phyloP scores from a whole-genome alignment of 1,140 invertebrate genomes.

The Trichogramma pretiosum region DNA sequence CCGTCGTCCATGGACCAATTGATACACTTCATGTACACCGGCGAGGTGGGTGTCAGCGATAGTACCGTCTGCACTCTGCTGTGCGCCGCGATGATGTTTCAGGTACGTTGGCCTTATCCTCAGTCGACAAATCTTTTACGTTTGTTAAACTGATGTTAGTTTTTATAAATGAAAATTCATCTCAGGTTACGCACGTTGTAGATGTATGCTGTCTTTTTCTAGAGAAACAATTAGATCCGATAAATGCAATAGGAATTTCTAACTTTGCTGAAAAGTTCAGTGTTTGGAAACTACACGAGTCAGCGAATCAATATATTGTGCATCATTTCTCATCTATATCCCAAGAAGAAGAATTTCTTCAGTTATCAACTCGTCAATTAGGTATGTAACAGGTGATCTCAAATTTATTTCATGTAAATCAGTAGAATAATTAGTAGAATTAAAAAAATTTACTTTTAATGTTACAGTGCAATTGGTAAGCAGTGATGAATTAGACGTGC shows the following conservation, averaged over 20 bases:
- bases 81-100: slow-evolving; percentile 88
- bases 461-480: slow-evolving; percentile 61
- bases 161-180: not conserved
- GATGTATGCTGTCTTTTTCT: slow-evolving; percentile 85
- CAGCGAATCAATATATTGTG: slow-evolving; percentile 83
- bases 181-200: slow-evolving; percentile 75
- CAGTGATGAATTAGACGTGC: slow-evolving; percentile 81
- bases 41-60: slow-evolving; percentile 80
- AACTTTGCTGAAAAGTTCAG: slow-evolving; percentile 87
- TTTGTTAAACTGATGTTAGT: no score
- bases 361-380: slow-evolving; percentile 63
- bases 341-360: slow-evolving; percentile 83
- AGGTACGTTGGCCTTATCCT: no score
- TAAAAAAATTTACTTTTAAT: not conserved
- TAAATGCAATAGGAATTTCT: slow-evolving; percentile 86
- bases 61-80: slow-evolving; percentile 81
- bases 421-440: no score
- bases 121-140: no score
- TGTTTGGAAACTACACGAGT: slow-evolving; percentile 71
- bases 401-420: no score
- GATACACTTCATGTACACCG: slow-evolving; percentile 86
- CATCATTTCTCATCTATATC: slow-evolving; percentile 83
- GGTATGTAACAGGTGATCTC: no score
- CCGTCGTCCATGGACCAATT: slow-evolving; percentile 75
- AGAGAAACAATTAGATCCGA: slow-evolving; percentile 83